These are phyloP conservation scores for Ruditapes philippinarum DNA, from an alignment of 1,140 invertebrate genomes.

Conservation along the genomic window DNA sequence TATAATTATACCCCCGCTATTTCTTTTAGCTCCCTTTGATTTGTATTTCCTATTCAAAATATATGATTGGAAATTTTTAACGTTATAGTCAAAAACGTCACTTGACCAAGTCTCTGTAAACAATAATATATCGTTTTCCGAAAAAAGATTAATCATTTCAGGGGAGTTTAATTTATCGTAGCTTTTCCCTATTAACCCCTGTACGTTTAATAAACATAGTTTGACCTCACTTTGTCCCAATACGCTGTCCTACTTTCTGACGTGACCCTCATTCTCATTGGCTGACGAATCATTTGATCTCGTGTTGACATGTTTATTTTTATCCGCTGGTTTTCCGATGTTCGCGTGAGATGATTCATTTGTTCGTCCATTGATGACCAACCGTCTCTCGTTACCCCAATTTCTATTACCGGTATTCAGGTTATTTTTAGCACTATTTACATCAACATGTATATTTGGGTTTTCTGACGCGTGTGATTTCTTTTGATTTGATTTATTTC, in stretches of 20 bases:
- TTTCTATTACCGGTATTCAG: background rate
- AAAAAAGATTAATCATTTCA: constrained; percentile 32
- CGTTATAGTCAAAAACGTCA: constrained; percentile 20
- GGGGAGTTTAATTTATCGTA: constrained; percentile 26
- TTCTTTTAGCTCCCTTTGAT: no score
- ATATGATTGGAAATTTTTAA: constrained; percentile 6
- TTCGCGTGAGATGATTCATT: no score
- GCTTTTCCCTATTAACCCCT: constrained; percentile 21
- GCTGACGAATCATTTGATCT: no score
- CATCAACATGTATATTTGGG: background rate
- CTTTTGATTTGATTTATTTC: background rate
- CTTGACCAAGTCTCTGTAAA: constrained; percentile 25
- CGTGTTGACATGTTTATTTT: no score
- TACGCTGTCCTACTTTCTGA: no score
- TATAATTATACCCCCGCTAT: no score
- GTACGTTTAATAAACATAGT: constrained; percentile 58
- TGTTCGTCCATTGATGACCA: no score
- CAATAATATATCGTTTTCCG: constrained; percentile 29
- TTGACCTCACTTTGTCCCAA: background rate
- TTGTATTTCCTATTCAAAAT: no score
- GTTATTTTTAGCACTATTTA: background rate
- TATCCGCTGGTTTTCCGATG: background rate
- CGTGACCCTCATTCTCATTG: no score
- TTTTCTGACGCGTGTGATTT: background rate
- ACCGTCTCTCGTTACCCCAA: background rate